These are phyloP conservation scores for Macrotus californicus DNA, from an alignment of 2,113 vertebrate species.

Conservation along the genomic window DNA sequence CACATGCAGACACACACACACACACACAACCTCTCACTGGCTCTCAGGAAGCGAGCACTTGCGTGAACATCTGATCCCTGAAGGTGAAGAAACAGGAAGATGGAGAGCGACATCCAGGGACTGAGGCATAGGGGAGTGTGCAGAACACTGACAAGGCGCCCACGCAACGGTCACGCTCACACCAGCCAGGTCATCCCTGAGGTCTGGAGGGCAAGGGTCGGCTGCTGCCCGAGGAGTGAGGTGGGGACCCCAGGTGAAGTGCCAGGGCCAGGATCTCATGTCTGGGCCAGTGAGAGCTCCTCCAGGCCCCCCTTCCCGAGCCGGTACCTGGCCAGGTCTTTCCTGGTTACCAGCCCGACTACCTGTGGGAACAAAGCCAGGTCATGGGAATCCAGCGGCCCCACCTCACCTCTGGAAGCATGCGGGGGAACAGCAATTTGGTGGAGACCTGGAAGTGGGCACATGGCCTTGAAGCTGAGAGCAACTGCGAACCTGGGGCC, in stretches of 20 bases:
- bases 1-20: background rate
- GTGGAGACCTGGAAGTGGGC: accelerated
- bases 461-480: background rate
- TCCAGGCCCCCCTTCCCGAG: constrained; percentile 94
- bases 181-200: background rate
- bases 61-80: background rate
- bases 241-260: background rate
- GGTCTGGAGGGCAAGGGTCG: background rate
- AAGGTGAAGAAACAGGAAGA: background rate
- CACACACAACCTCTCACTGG: background rate
- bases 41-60: background rate
- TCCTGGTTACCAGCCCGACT: constrained; percentile 94
- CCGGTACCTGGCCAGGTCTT: constrained; percentile 96
- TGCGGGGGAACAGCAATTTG: background rate
- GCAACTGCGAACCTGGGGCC: accelerated
- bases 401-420: too few relatives aligned
- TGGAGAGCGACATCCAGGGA: background rate
- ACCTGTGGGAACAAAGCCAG: constrained; percentile 80
- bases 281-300: constrained; percentile 93
- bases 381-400: background rate
- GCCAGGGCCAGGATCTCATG: constrained; percentile 75
- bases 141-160: background rate
- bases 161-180: background rate
- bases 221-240: background rate
- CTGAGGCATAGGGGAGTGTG: background rate